Conservation (phyloP, 1,140 invertebrate species). For the Drosophila malerkotliana region DNA sequence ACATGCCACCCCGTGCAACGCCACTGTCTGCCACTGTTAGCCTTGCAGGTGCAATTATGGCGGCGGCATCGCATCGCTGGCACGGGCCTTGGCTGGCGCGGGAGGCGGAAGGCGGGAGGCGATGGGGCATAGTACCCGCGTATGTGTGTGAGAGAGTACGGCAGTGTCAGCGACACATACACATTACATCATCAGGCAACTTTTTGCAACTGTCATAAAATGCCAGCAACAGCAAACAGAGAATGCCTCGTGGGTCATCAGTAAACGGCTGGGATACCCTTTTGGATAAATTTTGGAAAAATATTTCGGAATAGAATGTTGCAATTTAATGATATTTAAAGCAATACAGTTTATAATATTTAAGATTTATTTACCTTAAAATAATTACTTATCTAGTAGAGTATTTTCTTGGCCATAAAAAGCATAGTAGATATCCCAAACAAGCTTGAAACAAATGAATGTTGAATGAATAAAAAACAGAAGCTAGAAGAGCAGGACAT, state of each 20-base stretch:
- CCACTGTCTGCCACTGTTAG: conserved; percentile 67
- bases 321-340: too few species aligned
- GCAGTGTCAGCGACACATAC: conserved; percentile 78
- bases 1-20: not conserved
- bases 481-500: conserved; percentile 4
- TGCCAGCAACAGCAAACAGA: conserved; percentile 46
- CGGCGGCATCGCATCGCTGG: conserved; percentile 38
- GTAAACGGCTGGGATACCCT: conserved; percentile 14
- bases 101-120: too few species aligned
- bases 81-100: conserved; percentile 3
- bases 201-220: conserved; percentile 80
- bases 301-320: too few species aligned
- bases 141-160: conserved; percentile 3
- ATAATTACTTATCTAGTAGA: not conserved
- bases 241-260: not conserved
- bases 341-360: too few species aligned
- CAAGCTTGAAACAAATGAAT: conserved; percentile 68
- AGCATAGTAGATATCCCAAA: conserved; percentile 16
- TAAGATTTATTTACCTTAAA: too few species aligned
- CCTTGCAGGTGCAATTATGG: conserved; percentile 80
- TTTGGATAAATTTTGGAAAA: too few species aligned
- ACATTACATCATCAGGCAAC: conserved; percentile 80
- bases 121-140: not conserved
- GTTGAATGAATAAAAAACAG: conserved; percentile 38
- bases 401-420: conserved; percentile 34